Evolutionary conservation across 2,113 vertebrate species (phyloP), one percentile per base, ranked within the genome.

Genomic region (rat (Rattus norvegicus)): DNA sequence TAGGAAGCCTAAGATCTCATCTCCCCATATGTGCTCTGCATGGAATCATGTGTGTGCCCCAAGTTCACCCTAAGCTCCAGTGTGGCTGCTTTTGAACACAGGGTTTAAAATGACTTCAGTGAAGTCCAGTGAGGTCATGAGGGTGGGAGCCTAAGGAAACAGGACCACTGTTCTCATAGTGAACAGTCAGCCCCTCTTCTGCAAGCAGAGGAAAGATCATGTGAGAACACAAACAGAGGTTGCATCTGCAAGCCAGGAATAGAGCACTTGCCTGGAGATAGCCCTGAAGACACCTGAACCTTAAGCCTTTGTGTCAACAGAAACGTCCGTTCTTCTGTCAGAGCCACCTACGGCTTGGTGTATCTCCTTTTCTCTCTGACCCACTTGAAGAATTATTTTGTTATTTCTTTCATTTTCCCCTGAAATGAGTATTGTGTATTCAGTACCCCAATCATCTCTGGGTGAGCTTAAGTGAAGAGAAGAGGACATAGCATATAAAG

Each of bases 401-500:
- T 33, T 90, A 8, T 56, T 80, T 26, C 17, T 94, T 88, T 88
- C 73, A 36, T 54, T 88, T 95, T 84, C 19, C 95, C 96, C 96
- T 93, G 75, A 63, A 96, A 56, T 2, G n/a, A 90, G 26, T 84
- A 72, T 11, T 92, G 9, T 43, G 33, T 93, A 95, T 26, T 97
- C 80, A 26, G 13, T 11, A 63, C 33, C 72, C 69, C 36, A 47
- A 43, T 75, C 90, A 79, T 49, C 19, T 49, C 54, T 91, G 83
- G 72, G 30, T 20, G 84, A 85, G 14, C 47, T 88, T 72, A 84
- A 85, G 36, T 10, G 72, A 91, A 54, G 16, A 33, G 24, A 69
- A 28, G 22, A 89, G 17, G 49, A 16, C 59, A 63, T 17, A 43
- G 10, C 30, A 1, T 2, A 5, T 7, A 30, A 30, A 54, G 1